Conservation (phyloP, 2,888 invertebrate species). For the Nemapogon koenigi region DNA sequence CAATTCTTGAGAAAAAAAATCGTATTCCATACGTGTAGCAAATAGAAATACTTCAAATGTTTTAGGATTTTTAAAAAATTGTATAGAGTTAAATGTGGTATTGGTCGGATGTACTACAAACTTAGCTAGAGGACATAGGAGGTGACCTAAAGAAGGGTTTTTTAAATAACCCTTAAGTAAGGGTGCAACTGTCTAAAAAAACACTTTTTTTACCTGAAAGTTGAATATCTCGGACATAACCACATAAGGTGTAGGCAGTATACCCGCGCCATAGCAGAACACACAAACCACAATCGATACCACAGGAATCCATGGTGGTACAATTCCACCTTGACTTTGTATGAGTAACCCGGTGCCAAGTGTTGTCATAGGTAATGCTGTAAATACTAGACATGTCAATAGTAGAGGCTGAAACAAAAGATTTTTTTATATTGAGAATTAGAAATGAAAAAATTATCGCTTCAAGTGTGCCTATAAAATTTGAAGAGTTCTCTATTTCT, state of each 20-base stretch:
- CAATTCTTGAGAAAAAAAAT: too few species aligned
- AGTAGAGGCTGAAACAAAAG: slow-evolving; percentile 12
- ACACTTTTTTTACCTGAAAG: slow-evolving; percentile 12
- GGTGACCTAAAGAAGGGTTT: too few species aligned
- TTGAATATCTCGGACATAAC: slow-evolving; percentile 14
- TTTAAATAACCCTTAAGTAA: too few species aligned
- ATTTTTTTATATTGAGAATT: background rate
- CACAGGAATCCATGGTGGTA: slow-evolving; percentile 11
- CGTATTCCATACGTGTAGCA: too few species aligned
- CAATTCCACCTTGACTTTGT: slow-evolving; percentile 3
- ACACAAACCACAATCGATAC: slow-evolving; percentile 9
- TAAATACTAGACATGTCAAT: slow-evolving; percentile 8
- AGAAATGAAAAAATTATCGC: background rate
- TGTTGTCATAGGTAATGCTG: slow-evolving; percentile 7
- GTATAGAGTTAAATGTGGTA: too few species aligned
- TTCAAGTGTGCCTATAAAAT: too few species aligned
- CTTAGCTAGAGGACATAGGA: too few species aligned
- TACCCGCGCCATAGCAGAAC: slow-evolving; percentile 12
- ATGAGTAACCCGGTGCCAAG: slow-evolving; percentile 9
- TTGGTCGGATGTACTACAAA: too few species aligned
- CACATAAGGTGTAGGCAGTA: slow-evolving; percentile 12
- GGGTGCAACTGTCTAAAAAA: too few species aligned
- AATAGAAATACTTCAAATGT: too few species aligned
- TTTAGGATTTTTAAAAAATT: too few species aligned
- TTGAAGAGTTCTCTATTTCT: too few species aligned